Base-by-base conservation (phyloP, 2,113 vertebrate genomes). In the Anolis carolinensis region DNA sequence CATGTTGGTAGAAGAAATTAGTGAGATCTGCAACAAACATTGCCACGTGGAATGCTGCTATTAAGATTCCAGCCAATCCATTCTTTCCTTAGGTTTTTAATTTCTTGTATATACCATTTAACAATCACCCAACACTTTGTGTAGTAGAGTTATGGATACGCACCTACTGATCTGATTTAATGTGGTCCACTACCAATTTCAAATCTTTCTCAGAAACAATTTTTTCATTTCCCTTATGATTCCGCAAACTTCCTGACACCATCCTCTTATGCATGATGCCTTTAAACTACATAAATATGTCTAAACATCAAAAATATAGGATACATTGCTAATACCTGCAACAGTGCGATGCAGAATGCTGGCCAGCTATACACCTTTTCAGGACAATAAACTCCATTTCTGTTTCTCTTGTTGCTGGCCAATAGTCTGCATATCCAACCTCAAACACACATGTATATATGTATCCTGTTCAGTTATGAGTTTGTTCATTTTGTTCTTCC, bases 1-100 rank as follows among this genome's bases (percentile, higher is more conserved):
- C 71, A 86, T 87, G 48, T 83, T 92, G 44, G 87, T 86, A 88
- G 36, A 34, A 86, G 88, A 93, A 92, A 88, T 63, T 23, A 11
- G 44, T 71, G 23, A 21, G 21, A 76, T 21, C 50, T 71, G n/a
- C 80, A 82, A 52, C 48, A 82, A 71, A 82, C 13, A 30, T 50
- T 71, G 67, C 44, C 3, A 21, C 13, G 20, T 23, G 21, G 23
- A 25, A 32, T 52, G 48, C n/a, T 27, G 11, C 48, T 82, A 10
- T 70, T 81, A 13, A 50, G 48, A n/a, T 16, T 73, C 32, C 63
- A 50, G 36, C 36, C 16, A 67, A 65, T 63, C 44, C 62, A 32
- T 34, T 50, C 9, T 13, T 8, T 50, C 30, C 27, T 32, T 25
- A 30, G 5, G 63, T 71, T 32, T 81, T 79, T 8, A 10, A 68